Conservation (phyloP, 1,140 invertebrate species). For the Cotesia glomerata region DNA sequence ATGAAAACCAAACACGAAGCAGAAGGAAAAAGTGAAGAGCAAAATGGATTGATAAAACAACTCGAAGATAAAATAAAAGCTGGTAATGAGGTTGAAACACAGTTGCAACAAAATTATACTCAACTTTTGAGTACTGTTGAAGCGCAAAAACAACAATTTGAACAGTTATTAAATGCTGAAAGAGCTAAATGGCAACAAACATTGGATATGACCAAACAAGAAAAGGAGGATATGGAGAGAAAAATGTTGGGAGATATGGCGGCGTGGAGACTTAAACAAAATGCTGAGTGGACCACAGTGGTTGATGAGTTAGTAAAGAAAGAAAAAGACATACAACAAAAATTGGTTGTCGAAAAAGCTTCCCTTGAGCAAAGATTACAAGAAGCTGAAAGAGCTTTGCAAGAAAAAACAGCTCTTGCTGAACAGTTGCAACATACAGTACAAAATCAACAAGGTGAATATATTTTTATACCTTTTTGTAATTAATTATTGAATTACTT, state of each 20-base stretch:
- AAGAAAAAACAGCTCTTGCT: conserved; percentile 56
- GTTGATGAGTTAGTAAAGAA: conserved; percentile 57
- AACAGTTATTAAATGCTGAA: conserved; percentile 60
- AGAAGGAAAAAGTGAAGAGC: conserved; percentile 51
- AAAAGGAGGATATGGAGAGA: conserved; percentile 59
- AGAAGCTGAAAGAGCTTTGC: conserved; percentile 59
- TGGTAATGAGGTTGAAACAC: conserved; percentile 58
- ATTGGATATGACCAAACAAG: conserved; percentile 58
- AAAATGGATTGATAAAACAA: conserved; percentile 53
- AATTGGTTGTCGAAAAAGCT: conserved; percentile 57
- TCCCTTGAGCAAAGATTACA: conserved; percentile 29
- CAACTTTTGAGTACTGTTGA: conserved; percentile 60
- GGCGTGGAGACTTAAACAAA: conserved; percentile 54
- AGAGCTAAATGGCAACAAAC: conserved; percentile 61
- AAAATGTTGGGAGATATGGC: conserved; percentile 60
- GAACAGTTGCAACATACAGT: conserved; percentile 30
- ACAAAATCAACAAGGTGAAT: conserved; percentile 26
- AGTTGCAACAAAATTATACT: conserved; percentile 60
- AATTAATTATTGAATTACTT: not conserved
- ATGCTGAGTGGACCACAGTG: conserved; percentile 50
- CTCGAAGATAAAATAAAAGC: conserved; percentile 62
- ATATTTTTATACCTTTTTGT: not conserved
- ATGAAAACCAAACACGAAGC: conserved; percentile 54
- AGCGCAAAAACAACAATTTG: conserved; percentile 61
- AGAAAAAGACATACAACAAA: conserved; percentile 62